phyloP scores from a whole-genome alignment of 2,888 invertebrate species.

The Isotomurus palustris region DNA sequence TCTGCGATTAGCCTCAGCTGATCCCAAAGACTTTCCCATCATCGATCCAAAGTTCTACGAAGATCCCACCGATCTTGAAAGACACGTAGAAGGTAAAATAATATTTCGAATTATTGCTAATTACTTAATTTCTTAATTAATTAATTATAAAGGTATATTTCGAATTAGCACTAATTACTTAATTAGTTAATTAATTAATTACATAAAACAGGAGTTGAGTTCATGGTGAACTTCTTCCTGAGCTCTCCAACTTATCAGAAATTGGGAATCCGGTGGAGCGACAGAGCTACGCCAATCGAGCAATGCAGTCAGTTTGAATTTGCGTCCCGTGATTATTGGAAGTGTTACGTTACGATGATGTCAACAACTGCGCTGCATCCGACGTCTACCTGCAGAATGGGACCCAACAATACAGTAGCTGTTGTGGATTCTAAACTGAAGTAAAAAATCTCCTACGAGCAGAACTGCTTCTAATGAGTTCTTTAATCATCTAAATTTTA shows the following conservation, averaged over 20 bases:
- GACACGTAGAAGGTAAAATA: slow-evolving; percentile 19
- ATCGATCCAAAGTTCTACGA: slow-evolving; percentile 22
- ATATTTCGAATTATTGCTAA: not conserved
- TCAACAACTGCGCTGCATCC: slow-evolving; percentile 14
- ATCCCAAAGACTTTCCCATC: slow-evolving; percentile 20
- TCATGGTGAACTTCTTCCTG: slow-evolving; percentile 20
- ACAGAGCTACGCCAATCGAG: not conserved
- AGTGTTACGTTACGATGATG: slow-evolving; percentile 6
- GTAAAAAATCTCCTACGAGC: slow-evolving; percentile 7
- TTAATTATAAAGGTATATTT: too few species aligned
- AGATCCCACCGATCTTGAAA: slow-evolving; percentile 19
- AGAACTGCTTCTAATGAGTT: too few species aligned
- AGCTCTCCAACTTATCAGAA: slow-evolving; percentile 17
- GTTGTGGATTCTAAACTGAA: slow-evolving; percentile 24
- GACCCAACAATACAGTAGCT: slow-evolving; percentile 12
- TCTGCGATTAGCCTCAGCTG: slow-evolving; percentile 10
- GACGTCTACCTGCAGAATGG: slow-evolving; percentile 29
- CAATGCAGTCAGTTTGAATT: slow-evolving; percentile 1
- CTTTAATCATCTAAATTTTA: too few species aligned
- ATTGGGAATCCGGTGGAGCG: slow-evolving; percentile 14
- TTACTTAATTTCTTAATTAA: too few species aligned
- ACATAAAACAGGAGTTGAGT: slow-evolving; percentile 13
- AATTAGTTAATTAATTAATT: too few species aligned
- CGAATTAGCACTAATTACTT: too few species aligned
- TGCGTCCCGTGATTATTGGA: slow-evolving; percentile 18